Evolutionary conservation across 2,113 vertebrate genomes (phyloP), one percentile per base, ranked within the genome.

Genomic region (Steatornis caripensis): DNA sequence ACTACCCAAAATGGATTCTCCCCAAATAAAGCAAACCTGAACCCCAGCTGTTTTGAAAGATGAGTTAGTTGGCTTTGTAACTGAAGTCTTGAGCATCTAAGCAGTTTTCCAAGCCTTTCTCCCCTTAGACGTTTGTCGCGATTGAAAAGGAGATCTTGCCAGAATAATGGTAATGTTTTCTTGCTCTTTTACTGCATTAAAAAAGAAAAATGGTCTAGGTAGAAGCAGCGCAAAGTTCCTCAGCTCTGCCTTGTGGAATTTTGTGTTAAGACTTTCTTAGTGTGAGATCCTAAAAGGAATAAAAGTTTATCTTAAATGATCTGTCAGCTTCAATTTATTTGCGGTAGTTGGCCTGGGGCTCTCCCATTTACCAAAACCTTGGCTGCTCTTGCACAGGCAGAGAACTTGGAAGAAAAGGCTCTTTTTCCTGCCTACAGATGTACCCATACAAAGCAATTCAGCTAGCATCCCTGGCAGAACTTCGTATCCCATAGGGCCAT

Each of bases 271-370:
- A 74, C 70, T 95, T 95, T 65, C 84, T 88, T 58, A 89, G 37
- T 18, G 10, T 66, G 62, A 87, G 66, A 41, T 72, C 48, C 66
- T 84, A 84, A 86, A 89, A 90, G 62, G 69, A 95, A 70, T 51
- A 91, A 71, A 94, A 94, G 64, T 61, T 75, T 91, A 72, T 85
- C 64, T 93, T 93, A 94, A 95, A 91, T 91, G 54, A 75, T 71
- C 84, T 93, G 87, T 96, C 96, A 91, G 62, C 58, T 92, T 90
- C 79, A 70, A 71, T 97, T 96, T 95, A 86, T 96, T 94, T 91
- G 71, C 5, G 3, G 65, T 78, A 86, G 91, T 83, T 87, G 65
- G 79, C 95, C 90, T 78, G 41, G 18, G 66, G 69, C 75, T 93
- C 69, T 94, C 76, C 27, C 72, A 60, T 90, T 92, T 90, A 81